A percentile compares a stretch with the other conserved stretches of the same genome.
Evolutionary conservation across 2,113 vertebrate genomes (phyloP).

Genomic region (Scomber colias): DNA sequence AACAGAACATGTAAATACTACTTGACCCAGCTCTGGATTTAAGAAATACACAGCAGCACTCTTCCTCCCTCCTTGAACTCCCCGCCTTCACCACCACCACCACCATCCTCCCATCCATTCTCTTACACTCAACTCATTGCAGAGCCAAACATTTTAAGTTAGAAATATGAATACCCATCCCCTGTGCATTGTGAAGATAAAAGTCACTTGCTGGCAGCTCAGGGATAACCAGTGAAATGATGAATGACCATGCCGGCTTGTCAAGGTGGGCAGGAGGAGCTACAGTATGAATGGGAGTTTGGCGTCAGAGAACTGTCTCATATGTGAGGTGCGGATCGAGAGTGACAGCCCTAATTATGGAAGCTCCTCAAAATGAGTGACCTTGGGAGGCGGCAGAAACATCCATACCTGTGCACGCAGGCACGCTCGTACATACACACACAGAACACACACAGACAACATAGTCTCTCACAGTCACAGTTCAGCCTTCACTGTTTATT

Average conservation of each 20-base stretch:
- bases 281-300: constrained; percentile 64
- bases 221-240: constrained; percentile 74
- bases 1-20: constrained; percentile 47
- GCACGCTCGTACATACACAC: neutral
- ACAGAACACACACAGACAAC: constrained; percentile 27
- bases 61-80: constrained; percentile 13
- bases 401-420: constrained; percentile 24
- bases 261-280: constrained; percentile 74
- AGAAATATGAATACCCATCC: constrained; percentile 60
- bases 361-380: constrained; percentile 66
- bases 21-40: constrained; percentile 35
- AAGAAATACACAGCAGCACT: neutral
- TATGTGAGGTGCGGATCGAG: constrained; percentile 51
- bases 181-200: constrained; percentile 66
- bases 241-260: constrained; percentile 72
- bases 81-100: neutral
- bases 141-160: constrained; percentile 41
- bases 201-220: constrained; percentile 65
- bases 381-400: constrained; percentile 66
- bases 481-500: constrained; percentile 25
- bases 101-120: neutral
- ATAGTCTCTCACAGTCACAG: constrained; percentile 50
- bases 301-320: constrained; percentile 49
- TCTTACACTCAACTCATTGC: constrained; percentile 32
- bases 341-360: constrained; percentile 69